Evolutionary conservation across 53 echinoderm and acorn worm species (phyloP).

Genomic region (Stichopus horrens): DNA sequence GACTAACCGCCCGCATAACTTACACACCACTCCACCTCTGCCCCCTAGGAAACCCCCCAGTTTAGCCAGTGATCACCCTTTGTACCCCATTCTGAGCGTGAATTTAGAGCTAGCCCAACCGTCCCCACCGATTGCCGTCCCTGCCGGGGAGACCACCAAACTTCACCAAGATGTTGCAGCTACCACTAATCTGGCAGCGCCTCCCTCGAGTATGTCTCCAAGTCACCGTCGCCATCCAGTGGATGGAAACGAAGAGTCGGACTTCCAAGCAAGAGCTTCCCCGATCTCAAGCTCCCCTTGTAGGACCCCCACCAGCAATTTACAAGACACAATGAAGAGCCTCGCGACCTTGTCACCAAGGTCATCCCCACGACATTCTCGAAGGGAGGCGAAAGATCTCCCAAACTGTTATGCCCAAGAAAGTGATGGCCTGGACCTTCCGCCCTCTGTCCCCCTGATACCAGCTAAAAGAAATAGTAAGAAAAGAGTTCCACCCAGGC

Average conservation of each 20-base stretch:
- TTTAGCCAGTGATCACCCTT: background rate
- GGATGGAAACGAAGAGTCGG: background rate
- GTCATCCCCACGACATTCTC: background rate
- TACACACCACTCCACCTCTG: constrained; percentile 34
- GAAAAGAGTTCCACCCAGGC: background rate
- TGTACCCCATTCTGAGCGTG: background rate
- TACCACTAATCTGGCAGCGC: background rate
- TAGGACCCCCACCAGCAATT: background rate
- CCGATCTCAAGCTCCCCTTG: background rate
- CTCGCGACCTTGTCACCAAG: constrained; percentile 4
- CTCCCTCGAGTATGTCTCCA: background rate
- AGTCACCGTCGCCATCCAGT: background rate
- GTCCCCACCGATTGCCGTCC: background rate
- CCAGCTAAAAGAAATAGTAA: background rate
- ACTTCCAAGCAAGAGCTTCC: background rate
- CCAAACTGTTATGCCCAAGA: constrained; percentile 28
- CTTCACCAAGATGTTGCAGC: background rate
- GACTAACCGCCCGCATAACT: constrained; percentile 35
- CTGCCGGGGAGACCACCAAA: background rate
- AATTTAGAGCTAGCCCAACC: background rate
- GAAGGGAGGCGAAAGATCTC: background rate
- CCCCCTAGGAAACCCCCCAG: constrained; percentile 29
- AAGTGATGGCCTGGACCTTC: constrained; percentile 7
- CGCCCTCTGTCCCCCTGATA: background rate
- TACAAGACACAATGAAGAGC: constrained; percentile 12